Conservation (phyloP, 2,113 vertebrate species). For the Carassius carassius region DNA sequence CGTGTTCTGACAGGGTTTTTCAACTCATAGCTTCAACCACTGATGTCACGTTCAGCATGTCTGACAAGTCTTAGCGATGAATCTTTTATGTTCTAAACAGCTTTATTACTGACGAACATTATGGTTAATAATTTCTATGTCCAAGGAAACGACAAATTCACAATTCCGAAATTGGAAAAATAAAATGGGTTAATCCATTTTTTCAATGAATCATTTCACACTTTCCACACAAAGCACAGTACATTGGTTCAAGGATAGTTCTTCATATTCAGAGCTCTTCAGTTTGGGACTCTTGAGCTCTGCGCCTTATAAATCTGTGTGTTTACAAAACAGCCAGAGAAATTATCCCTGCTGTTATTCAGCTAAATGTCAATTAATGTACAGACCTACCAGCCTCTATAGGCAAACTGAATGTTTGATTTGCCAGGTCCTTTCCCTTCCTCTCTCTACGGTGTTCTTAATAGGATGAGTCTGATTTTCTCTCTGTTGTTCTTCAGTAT, state of each 20-base stretch:
- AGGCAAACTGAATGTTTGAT: conserved; percentile 47
- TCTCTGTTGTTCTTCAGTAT: conserved; percentile 49
- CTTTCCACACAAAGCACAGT: conserved; percentile 43
- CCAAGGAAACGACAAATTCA: conserved; percentile 26
- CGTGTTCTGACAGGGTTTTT: conserved; percentile 42
- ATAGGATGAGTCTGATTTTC: conserved; percentile 44
- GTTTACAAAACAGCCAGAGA: conserved; percentile 57
- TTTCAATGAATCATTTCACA: conserved; percentile 37
- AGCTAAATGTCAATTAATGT: conserved; percentile 60
- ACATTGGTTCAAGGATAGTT: conserved; percentile 42
- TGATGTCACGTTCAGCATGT: conserved; percentile 53
- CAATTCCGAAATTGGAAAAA: conserved; percentile 13
- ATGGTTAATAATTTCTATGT: conserved; percentile 25
- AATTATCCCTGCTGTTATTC: conserved; percentile 50
- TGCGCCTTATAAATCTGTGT: conserved; percentile 56
- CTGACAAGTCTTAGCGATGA: conserved; percentile 58
- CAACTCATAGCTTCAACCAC: conserved; percentile 44
- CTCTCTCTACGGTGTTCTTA: conserved; percentile 46
- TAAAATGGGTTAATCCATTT: conserved; percentile 27
- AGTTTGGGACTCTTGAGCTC: conserved; percentile 43
- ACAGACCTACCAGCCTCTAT: conserved; percentile 49
- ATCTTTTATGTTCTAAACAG: conserved; percentile 42
- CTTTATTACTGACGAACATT: conserved; percentile 37
- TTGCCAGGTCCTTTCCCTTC: conserved; percentile 45
- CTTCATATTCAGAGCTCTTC: conserved; percentile 36